Conservation (phyloP, 2,888 invertebrate species). For the Sarcophaga subvicina region DNA sequence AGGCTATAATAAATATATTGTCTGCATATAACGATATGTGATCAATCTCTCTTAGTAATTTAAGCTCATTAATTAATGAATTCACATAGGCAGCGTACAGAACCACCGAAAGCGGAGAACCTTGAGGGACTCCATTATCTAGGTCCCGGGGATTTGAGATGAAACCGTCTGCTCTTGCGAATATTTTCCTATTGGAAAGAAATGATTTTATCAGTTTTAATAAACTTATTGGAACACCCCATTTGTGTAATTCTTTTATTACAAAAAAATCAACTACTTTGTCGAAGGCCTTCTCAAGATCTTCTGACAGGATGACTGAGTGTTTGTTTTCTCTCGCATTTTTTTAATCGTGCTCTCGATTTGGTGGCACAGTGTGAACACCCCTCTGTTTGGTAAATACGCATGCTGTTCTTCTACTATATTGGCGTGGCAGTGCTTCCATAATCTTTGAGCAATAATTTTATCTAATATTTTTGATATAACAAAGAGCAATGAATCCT, state of each 20-base stretch:
- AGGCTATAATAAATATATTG: no score
- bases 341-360: background rate
- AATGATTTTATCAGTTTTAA: no score
- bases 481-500: slow-evolving; percentile 17
- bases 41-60: no score
- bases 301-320: no score
- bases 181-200: background rate
- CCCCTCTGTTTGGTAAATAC: slow-evolving; percentile 24
- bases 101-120: no score
- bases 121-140: background rate
- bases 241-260: background rate
- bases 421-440: background rate
- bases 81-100: no score
- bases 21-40: no score
- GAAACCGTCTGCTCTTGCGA: slow-evolving; percentile 24
- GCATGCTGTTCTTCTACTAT: slow-evolving; percentile 32
- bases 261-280: no score
- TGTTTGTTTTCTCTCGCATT: no score
- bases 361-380: slow-evolving; percentile 18
- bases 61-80: no score
- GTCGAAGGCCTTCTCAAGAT: no score
- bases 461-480: slow-evolving; percentile 46
- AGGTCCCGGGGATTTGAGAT: background rate
- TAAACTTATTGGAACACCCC: no score
- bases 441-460: slow-evolving; percentile 31